Percentiles rank a stretch among this genome's conserved stretches.
These are phyloP conservation scores for Eriosoma lanigerum DNA, from an alignment of 1,140 invertebrate species.

Conservation along the genomic window DNA sequence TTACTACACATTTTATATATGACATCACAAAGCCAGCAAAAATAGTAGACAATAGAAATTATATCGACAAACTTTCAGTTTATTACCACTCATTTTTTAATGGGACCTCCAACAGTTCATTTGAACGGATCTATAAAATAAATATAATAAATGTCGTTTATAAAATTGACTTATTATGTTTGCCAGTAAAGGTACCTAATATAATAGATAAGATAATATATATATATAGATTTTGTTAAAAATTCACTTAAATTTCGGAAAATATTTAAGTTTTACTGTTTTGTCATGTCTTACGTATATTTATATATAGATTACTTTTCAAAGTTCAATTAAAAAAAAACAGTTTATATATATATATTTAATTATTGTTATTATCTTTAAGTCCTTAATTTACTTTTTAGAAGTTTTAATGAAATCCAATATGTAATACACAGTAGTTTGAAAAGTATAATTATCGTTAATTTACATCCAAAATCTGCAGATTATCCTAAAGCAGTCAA, in stretches of 20 bases:
- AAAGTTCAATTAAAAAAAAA: too few species aligned
- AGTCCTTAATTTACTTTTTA: background rate
- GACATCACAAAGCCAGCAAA: background rate
- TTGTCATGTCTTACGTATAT: background rate
- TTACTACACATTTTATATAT: slow-evolving; percentile 5
- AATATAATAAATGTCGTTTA: background rate
- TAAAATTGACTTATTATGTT: slow-evolving; percentile 1
- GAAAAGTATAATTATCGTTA: slow-evolving; percentile 12
- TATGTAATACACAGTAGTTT: background rate
- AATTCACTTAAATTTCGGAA: background rate
- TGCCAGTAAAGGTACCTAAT: background rate
- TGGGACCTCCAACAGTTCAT: slow-evolving; percentile 23
- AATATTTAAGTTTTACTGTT: background rate
- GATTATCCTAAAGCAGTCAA: slow-evolving; percentile 1
- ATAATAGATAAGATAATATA: too few species aligned
- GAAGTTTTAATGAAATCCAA: background rate
- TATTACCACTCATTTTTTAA: slow-evolving; percentile 22
- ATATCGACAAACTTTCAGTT: slow-evolving; percentile 35
- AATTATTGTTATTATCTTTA: background rate
- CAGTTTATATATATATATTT: too few species aligned
- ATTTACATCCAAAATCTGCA: background rate
- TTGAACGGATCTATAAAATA: background rate
- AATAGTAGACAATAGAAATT: slow-evolving; percentile 12
- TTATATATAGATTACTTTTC: too few species aligned
- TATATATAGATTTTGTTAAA: too few species aligned